A percentile compares a stretch with the other conserved stretches of the same genome.
Evolutionary conservation across 2,797 vertebrate genomes (phyloP).

Genomic region (Heliangelus exortis): DNA sequence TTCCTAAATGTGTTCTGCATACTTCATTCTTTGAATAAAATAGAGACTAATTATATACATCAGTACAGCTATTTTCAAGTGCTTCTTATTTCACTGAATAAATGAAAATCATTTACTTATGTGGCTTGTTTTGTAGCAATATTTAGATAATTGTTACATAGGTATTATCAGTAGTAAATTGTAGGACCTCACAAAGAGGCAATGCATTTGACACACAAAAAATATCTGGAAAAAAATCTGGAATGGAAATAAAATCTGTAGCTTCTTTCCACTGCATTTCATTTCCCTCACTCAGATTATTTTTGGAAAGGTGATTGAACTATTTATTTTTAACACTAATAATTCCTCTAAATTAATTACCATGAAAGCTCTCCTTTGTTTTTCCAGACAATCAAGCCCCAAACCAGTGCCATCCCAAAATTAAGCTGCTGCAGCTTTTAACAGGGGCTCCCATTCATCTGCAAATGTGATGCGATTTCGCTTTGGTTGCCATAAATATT

Average conservation of each 20-base stretch:
- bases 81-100: neutral
- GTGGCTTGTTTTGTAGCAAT: neutral
- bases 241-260: neutral
- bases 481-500: constrained; percentile 62
- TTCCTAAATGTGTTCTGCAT: neutral
- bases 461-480: constrained; percentile 40
- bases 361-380: constrained; percentile 36
- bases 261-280: neutral
- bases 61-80: neutral
- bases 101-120: neutral
- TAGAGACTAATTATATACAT: neutral
- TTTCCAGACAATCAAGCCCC: constrained; percentile 7
- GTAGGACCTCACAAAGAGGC: neutral
- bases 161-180: neutral
- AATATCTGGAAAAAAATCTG: neutral
- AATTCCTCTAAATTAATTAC: constrained; percentile 46
- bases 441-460: constrained; percentile 48
- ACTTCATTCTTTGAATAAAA: neutral
- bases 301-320: constrained; percentile 31
- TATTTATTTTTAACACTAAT: constrained; percentile 43
- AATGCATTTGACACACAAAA: neutral
- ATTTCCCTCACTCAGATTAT: neutral
- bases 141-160: neutral
- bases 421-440: constrained; percentile 43
- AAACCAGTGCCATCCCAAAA: constrained; percentile 35